Percentiles rank a stretch among this genome's conserved stretches.
phyloP scores from a whole-genome alignment of 2,113 vertebrate genomes.

The Lampris megalopsis region DNA sequence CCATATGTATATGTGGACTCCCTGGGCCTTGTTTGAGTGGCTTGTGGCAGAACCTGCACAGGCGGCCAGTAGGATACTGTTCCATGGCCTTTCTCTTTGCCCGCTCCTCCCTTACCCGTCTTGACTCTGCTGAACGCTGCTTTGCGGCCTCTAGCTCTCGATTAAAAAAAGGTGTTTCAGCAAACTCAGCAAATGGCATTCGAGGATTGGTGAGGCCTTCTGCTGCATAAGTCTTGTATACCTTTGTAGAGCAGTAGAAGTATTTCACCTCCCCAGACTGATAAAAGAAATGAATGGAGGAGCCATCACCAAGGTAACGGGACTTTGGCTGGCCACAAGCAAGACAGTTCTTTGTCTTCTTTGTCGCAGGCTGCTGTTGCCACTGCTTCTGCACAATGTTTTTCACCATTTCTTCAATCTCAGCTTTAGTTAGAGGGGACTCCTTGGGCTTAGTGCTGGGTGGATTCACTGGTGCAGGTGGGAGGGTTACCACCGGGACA shows the following conservation, averaged over 20 bases:
- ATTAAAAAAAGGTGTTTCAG: conserved; percentile 5
- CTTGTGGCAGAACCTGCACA: conserved; percentile 15
- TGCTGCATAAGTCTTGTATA: conserved; percentile 1
- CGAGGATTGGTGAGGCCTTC: conserved; percentile 17
- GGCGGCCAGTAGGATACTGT: neutral
- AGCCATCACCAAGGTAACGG: conserved; percentile 12
- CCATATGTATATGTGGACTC: conserved; percentile 19
- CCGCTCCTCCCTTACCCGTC: neutral
- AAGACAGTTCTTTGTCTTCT: conserved; percentile 7
- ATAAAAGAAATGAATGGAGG: conserved; percentile 22
- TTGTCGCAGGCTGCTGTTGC: conserved; percentile 6
- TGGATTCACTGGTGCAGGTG: conserved; percentile 11
- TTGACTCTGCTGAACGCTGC: neutral
- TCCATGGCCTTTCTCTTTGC: conserved; percentile 11
- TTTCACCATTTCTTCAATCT: conserved; percentile 9
- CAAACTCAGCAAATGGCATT: conserved; percentile 19
- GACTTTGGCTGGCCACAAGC: conserved; percentile 40
- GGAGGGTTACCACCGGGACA: neutral
- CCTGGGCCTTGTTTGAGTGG: conserved; percentile 20
- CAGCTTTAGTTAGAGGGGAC: neutral
- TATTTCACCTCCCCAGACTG: conserved; percentile 7
- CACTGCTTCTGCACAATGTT: conserved; percentile 12
- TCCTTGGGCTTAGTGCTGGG: neutral
- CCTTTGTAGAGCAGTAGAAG: conserved; percentile 28
- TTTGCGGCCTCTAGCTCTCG: neutral